Base-by-base conservation (phyloP, 2,888 invertebrate species). In the Leuctra nigra region DNA sequence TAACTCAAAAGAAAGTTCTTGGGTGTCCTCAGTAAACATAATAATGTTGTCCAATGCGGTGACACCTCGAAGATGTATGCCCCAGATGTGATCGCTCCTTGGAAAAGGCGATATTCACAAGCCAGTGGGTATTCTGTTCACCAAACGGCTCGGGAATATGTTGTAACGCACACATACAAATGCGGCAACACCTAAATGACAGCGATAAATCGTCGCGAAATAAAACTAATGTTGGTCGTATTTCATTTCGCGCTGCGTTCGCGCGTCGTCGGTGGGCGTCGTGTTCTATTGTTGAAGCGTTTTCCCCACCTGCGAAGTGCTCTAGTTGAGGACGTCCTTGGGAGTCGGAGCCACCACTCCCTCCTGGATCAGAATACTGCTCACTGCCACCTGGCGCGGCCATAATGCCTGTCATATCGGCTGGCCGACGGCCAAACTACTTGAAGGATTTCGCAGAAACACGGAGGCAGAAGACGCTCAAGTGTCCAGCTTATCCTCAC, bases 41-140 rank as follows among this genome's bases (percentile, higher is more conserved):
- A 50, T 50, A 50, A 50, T 18, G 35, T 50, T 50, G 50, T 50
- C 33, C 50, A 50, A 50, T 50, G 50, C 35, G 33, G 50, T 33
- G 50, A 50, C 50, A 50, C 50, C 22, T 35, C 22, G 16, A 50
- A 33, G 50, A 50, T 33, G 20, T 35, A 50, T 33, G 50, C 35
- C 50, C 50, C 35, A 33, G 50, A 50, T 33, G 50, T 35, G 44
- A 18, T 20, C 18, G 11, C 22, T 13, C 18, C 22, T 22, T 13
- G 22, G 13, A 16, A 20, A 20, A 50, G 13, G 22, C 33, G 33
- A 50, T 35, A 50, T 25, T 50, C 23, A 18, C 16, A 20, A 35
- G 50, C 13, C 50, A 24, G 24, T n/a, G 24, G n/a, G 46, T 2
- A 22, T 25, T 14, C 14, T 16, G 25, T 33, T 20, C 23, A 7